These are phyloP conservation scores for Manis javanica DNA, from an alignment of 2,797 vertebrate genomes.

Conservation along the genomic window DNA sequence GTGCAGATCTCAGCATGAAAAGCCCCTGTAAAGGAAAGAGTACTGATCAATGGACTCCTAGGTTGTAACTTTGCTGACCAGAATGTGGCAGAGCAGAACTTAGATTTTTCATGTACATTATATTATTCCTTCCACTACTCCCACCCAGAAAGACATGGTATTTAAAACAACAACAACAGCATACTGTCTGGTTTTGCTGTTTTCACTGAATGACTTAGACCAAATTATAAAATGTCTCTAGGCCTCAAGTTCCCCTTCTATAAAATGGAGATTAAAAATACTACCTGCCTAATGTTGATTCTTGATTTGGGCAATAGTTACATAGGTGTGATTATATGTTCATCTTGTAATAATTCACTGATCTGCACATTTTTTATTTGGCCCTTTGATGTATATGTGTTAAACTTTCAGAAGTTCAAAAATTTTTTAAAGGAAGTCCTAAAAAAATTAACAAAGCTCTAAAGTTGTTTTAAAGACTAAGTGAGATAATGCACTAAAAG, in stretches of 20 bases:
- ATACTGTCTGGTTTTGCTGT: not conserved
- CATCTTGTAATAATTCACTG: not conserved
- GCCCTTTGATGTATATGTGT: not conserved
- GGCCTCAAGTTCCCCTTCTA: not conserved
- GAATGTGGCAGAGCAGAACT: constrained; percentile 3
- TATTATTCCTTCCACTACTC: not conserved
- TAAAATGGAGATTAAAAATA: constrained; percentile 18
- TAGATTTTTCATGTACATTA: not conserved
- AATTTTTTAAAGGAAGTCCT: not conserved
- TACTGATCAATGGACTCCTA: not conserved
- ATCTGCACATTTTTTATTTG: not conserved
- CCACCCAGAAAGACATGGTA: not conserved
- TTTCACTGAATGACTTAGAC: not conserved
- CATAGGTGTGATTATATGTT: not conserved
- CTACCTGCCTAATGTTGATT: not conserved
- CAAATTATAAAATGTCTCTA: not conserved
- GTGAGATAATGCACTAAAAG: not conserved
- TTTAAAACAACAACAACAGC: not conserved
- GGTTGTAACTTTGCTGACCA: not conserved
- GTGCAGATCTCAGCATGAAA: not conserved
- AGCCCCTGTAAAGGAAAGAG: not conserved
- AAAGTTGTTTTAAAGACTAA: constrained; percentile 19
- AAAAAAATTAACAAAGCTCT: not conserved
- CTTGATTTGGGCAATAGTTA: not conserved
- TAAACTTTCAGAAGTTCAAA: not conserved